Percentiles rank a stretch among this genome's conserved stretches.
Conservation (phyloP, 2,113 vertebrate species). For the Aphyosemion australe region DNA sequence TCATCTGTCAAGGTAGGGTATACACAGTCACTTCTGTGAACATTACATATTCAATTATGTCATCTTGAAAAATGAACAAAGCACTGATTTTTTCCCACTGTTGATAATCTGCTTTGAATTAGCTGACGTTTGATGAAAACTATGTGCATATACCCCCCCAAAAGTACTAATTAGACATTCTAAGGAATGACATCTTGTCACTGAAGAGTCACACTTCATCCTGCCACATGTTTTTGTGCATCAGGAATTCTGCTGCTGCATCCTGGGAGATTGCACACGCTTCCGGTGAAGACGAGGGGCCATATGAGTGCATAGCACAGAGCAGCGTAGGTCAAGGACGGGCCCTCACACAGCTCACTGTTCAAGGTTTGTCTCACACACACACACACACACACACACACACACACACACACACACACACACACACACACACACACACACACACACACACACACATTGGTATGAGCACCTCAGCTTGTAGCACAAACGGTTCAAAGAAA, state of each 20-base stretch:
- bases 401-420: too few relatives aligned
- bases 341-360: constrained; percentile 78
- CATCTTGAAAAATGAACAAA: constrained; percentile 53
- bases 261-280: constrained; percentile 86
- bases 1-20: constrained; percentile 49
- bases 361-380: constrained; percentile 81
- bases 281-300: constrained; percentile 83
- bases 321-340: constrained; percentile 81
- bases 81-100: constrained; percentile 22
- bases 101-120: constrained; percentile 59
- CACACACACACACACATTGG: neutral
- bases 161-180: constrained; percentile 22
- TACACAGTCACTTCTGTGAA: constrained; percentile 42
- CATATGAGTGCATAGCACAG: constrained; percentile 84
- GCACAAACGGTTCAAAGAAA: constrained; percentile 1
- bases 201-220: constrained; percentile 11
- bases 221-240: constrained; percentile 37
- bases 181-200: constrained; percentile 25
- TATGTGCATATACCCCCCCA: constrained; percentile 13
- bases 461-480: neutral
- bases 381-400: too few relatives aligned
- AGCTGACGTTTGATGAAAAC: constrained; percentile 41
- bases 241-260: constrained; percentile 81
- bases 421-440: too few relatives aligned
- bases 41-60: constrained; percentile 55